These are phyloP conservation scores for Sialia sialis DNA, from an alignment of 2,113 vertebrate genomes.

Conservation along the genomic window DNA sequence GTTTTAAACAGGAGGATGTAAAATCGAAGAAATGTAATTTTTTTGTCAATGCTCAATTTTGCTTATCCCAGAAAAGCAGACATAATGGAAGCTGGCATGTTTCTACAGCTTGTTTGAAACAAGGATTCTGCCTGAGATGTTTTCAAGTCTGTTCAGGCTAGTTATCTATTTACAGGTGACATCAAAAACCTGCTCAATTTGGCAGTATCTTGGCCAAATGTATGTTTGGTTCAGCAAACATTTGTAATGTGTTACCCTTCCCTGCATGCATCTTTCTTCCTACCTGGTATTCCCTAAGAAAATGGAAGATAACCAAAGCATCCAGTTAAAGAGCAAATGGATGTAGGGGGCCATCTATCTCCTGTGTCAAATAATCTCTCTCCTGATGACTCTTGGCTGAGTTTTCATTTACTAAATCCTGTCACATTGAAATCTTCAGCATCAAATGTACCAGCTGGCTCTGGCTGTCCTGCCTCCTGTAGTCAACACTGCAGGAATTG, in stretches of 20 bases:
- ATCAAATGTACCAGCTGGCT: background rate
- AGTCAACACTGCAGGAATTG: background rate
- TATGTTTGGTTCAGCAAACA: background rate
- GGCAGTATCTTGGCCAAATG: background rate
- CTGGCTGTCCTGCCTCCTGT: background rate
- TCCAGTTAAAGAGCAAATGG: background rate
- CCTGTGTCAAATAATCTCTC: background rate
- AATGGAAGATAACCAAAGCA: background rate
- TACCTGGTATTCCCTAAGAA: background rate
- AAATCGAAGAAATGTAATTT: background rate
- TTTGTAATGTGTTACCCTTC: background rate
- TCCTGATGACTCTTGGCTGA: background rate
- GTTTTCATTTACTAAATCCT: background rate
- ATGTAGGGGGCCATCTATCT: background rate
- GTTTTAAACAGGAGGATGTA: background rate
- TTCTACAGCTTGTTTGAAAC: background rate
- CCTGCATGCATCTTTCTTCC: background rate
- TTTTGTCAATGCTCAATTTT: background rate
- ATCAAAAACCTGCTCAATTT: background rate
- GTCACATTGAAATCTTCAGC: background rate
- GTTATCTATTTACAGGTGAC: background rate
- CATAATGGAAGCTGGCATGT: background rate
- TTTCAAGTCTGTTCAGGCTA: background rate
- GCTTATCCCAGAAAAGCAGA: background rate
- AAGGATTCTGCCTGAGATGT: background rate